These are phyloP conservation scores for Stigmatopora nigra DNA, from an alignment of 2,113 vertebrate genomes.

Conservation along the genomic window DNA sequence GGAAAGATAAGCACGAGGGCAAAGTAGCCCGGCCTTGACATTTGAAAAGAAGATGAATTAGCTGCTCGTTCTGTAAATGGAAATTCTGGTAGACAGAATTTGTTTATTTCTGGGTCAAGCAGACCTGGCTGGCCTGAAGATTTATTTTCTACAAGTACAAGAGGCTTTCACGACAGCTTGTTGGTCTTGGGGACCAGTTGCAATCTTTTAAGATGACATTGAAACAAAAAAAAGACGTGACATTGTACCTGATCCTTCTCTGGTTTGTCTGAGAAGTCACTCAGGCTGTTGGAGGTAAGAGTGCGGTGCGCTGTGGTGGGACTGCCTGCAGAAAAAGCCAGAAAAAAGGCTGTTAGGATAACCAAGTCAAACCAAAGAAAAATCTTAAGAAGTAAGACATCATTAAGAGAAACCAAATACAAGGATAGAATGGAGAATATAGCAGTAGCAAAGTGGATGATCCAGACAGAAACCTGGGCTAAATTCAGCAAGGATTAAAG, in stretches of 20 bases:
- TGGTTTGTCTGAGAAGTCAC: slow-evolving; percentile 94
- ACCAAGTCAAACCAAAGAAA: background rate
- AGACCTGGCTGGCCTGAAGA: background rate
- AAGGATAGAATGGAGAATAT: slow-evolving; percentile 12
- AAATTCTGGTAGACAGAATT: slow-evolving; percentile 5
- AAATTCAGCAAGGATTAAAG: slow-evolving; percentile 37
- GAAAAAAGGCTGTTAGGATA: background rate
- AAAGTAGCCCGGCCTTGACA: background rate
- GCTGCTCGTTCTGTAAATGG: background rate
- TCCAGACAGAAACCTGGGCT: slow-evolving; percentile 32
- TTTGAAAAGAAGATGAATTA: background rate
- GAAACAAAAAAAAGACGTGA: no score
- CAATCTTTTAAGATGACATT: background rate
- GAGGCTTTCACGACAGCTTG: background rate
- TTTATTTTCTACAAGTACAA: background rate
- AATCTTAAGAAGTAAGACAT: background rate
- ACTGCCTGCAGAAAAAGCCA: slow-evolving; percentile 73
- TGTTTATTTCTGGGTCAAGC: slow-evolving; percentile 24
- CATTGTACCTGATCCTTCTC: slow-evolving; percentile 90
- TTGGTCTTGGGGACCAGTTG: background rate
- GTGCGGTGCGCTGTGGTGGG: slow-evolving; percentile 84
- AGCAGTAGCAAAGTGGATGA: slow-evolving; percentile 9
- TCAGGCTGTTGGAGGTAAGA: slow-evolving; percentile 90
- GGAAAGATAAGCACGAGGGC: background rate
- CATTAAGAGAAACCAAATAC: background rate